phyloP scores from a whole-genome alignment of 2,888 invertebrate genomes.

The Eristalis pertinax region DNA sequence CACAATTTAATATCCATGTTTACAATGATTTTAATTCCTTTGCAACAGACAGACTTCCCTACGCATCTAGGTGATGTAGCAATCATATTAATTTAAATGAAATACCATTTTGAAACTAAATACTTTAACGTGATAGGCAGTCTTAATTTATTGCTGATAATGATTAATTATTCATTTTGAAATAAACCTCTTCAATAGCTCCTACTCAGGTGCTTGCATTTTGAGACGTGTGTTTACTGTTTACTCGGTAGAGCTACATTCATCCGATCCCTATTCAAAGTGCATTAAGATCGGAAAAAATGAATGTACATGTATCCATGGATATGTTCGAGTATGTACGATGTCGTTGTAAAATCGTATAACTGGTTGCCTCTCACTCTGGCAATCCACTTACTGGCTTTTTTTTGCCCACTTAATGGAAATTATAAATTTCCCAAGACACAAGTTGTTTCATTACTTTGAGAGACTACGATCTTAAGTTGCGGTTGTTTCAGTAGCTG shows the following conservation, averaged over 20 bases:
- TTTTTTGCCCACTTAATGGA: slow-evolving; percentile 56
- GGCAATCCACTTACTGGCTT: not conserved
- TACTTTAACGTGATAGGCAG: slow-evolving; percentile 20
- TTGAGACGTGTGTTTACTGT: not conserved
- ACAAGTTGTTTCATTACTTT: slow-evolving; percentile 55
- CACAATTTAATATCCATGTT: slow-evolving; percentile 55
- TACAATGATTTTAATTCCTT: slow-evolving; percentile 35
- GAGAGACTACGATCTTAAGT: slow-evolving; percentile 51
- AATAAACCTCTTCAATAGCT: slow-evolving; percentile 14
- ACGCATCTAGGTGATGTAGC: slow-evolving; percentile 13
- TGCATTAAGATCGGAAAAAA: slow-evolving; percentile 44
- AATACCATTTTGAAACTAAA: slow-evolving; percentile 48
- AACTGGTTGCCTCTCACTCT: slow-evolving; percentile 35
- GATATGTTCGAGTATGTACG: not conserved
- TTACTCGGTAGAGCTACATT: slow-evolving; percentile 7
- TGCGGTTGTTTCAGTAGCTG: slow-evolving; percentile 22
- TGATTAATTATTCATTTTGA: slow-evolving; percentile 40
- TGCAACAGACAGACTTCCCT: slow-evolving; percentile 27
- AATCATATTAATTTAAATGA: slow-evolving; percentile 46
- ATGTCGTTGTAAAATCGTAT: slow-evolving; percentile 1
- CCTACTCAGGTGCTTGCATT: slow-evolving; percentile 8
- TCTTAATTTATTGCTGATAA: slow-evolving; percentile 27
- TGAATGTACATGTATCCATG: not conserved
- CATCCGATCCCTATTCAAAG: slow-evolving; percentile 48
- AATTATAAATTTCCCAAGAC: slow-evolving; percentile 65